Conservation (phyloP, 2,797 vertebrate genomes). For the Numenius phaeopus region DNA sequence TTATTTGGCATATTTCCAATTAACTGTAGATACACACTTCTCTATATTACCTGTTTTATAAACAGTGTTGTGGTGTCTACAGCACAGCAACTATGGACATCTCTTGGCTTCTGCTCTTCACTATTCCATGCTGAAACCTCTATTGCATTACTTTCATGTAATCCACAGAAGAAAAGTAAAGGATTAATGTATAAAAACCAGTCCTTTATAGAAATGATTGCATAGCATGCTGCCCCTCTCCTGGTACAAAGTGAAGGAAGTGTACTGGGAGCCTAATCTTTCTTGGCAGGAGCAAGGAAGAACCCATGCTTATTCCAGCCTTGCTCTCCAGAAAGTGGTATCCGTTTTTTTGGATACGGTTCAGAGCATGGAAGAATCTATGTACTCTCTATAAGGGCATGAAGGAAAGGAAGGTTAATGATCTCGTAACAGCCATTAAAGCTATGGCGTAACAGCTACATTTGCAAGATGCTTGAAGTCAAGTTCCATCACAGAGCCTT, state of each 20-base stretch:
- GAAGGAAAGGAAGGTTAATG: neutral
- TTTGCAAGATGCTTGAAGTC: neutral
- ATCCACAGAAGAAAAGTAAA: neutral
- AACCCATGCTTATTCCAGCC: rapidly evolving
- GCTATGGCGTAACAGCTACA: neutral
- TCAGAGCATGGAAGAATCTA: neutral
- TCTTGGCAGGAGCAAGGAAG: neutral
- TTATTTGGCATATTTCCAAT: neutral
- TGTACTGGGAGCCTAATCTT: neutral
- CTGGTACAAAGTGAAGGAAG: neutral
- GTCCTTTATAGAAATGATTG: neutral
- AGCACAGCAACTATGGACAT: neutral
- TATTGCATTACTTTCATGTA: neutral
- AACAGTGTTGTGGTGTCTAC: neutral
- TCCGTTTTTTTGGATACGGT: neutral
- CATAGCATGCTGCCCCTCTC: neutral
- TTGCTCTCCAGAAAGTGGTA: neutral
- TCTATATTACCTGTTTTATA: neutral
- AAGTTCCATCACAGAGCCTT: neutral
- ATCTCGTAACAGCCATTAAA: neutral
- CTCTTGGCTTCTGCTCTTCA: neutral
- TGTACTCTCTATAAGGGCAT: neutral
- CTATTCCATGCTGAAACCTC: neutral
- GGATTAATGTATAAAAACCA: neutral
- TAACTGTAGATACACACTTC: neutral